Evolutionary conservation across 2,797 vertebrate species (phyloP), one percentile per base, ranked within the genome.

Genomic region (Myotis myotis): DNA sequence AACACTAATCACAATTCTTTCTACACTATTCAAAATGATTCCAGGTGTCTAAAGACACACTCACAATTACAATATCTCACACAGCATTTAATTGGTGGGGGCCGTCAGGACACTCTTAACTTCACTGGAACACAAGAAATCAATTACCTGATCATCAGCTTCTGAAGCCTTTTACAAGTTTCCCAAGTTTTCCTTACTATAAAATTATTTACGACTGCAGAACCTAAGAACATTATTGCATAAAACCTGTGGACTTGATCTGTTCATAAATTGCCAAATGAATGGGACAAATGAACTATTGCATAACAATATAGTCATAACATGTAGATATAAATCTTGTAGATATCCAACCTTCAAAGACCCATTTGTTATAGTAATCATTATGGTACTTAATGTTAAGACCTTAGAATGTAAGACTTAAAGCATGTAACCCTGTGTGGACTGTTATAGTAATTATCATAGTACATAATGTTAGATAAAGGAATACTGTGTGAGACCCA

Each of bases 1-100:
- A 23, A 66, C 1, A 83, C 75, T 76, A 87, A 94, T 80, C 23
- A 91, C 93, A 92, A 66, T 71, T 72, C 15, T 66, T 86, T 70
- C 36, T 70, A 71, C 8, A 84, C 51, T 81, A 75, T 7, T 44
- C 78, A 72, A 92, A 90, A 64, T 74, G 3, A 92, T 41, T 47
- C 30, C 25, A 20, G 3, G 2, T 76, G 3, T 84, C n/a, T 84
- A 93, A 91, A 95, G 8, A 70, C 19, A 51, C 0, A 76, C 17
- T 64, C 9, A 49, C 15, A 87, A 28, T 76, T 49, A 87, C 16
- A 87, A 4, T 47, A 93, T 87, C 30, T 88, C 53, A 84, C 10
- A 51, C 5, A 74, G 51, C 6, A 71, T 66, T 72, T 84, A 41
- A 72, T 11, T 51, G 11, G 53, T 17, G 55, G 20, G 81, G 11